These are phyloP conservation scores for Molanna angustata DNA, from an alignment of 2,888 invertebrate species.

Conservation along the genomic window DNA sequence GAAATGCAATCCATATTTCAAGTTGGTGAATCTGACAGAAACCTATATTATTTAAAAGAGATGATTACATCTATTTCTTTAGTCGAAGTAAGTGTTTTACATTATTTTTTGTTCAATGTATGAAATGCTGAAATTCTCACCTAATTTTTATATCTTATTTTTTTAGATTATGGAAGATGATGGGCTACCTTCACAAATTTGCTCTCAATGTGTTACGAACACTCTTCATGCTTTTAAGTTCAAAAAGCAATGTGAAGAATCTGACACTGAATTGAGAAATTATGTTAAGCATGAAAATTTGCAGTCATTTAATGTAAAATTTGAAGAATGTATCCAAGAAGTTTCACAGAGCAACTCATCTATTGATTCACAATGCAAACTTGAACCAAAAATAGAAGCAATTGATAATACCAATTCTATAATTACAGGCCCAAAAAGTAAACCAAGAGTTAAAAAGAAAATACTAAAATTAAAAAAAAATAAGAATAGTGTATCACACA, in stretches of 20 bases:
- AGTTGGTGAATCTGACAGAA: background rate
- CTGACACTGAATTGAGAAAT: slow-evolving; percentile 27
- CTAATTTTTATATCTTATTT: slow-evolving; percentile 6
- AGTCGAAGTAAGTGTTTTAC: slow-evolving; percentile 19
- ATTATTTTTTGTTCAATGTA: background rate
- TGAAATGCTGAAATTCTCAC: background rate
- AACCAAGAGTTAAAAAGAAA: background rate
- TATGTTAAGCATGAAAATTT: slow-evolving; percentile 2
- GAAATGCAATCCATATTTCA: slow-evolving; percentile 24
- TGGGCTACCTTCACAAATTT: slow-evolving; percentile 31
- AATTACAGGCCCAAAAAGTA: background rate
- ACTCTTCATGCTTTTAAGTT: slow-evolving; percentile 24
- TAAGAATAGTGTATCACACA: background rate
- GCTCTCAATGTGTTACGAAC: slow-evolving; percentile 26
- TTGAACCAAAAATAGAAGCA: slow-evolving; percentile 20
- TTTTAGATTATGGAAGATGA: slow-evolving; percentile 45
- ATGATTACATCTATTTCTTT: slow-evolving; percentile 26
- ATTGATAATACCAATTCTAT: slow-evolving; percentile 10
- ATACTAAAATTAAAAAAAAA: slow-evolving; percentile 10
- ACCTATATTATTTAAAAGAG: slow-evolving; percentile 14
- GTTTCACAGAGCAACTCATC: background rate
- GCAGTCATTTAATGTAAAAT: slow-evolving; percentile 11
- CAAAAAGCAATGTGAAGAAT: slow-evolving; percentile 30
- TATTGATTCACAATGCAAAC: too few relatives aligned
- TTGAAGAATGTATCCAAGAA: slow-evolving; percentile 12